Conservation (phyloP, 2,888 invertebrate species). For the Leptinotarsa tumamoca region DNA sequence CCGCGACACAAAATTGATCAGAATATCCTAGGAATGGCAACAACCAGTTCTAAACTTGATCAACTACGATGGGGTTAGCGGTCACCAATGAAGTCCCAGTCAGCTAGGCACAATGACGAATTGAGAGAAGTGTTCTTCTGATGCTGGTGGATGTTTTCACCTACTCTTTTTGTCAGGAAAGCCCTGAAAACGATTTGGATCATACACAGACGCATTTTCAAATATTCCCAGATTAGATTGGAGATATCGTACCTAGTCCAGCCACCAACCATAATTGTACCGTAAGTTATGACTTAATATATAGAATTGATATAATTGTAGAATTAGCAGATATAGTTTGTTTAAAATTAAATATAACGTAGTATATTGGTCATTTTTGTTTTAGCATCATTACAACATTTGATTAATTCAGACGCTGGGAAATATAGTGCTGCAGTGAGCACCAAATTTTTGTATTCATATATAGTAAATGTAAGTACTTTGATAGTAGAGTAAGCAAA, state of each 20-base stretch:
- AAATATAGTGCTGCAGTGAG: too few species aligned
- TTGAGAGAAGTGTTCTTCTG: background rate
- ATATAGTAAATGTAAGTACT: too few species aligned
- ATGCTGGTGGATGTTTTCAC: background rate
- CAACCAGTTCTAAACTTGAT: constrained; percentile 3
- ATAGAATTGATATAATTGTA: too few species aligned
- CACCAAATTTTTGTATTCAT: too few species aligned
- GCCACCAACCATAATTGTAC: background rate
- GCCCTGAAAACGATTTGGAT: constrained; percentile 4
- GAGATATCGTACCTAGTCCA: background rate
- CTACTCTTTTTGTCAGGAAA: constrained; percentile 1
- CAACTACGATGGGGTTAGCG: background rate
- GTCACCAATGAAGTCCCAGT: background rate
- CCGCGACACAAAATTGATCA: constrained; percentile 2
- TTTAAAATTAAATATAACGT: too few species aligned
- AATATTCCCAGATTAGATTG: background rate
- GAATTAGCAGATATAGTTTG: too few species aligned
- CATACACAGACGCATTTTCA: background rate
- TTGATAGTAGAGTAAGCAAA: too few species aligned
- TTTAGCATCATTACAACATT: too few species aligned
- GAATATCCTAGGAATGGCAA: constrained; percentile 9
- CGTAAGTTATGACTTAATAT: too few species aligned
- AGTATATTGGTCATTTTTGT: too few species aligned
- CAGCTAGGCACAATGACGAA: background rate
- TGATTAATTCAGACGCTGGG: too few species aligned